Conservation (phyloP, 2,797 vertebrate species). For the Microhierax caerulescens region DNA sequence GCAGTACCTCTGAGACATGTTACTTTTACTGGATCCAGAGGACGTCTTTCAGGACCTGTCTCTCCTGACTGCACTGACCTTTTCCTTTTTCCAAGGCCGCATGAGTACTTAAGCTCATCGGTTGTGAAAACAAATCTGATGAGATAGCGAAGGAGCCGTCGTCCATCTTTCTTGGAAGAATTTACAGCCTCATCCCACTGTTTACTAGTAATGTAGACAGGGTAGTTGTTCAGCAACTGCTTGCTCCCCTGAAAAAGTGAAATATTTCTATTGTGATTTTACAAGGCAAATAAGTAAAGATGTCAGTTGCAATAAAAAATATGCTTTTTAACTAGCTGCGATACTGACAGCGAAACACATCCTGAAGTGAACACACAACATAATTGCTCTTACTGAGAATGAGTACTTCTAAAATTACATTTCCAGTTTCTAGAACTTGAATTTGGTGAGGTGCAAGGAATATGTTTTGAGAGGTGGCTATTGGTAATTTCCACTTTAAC, state of each 20-base stretch:
- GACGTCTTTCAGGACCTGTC: slow-evolving; percentile 93
- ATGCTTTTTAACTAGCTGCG: not conserved
- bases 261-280: slow-evolving; percentile 55
- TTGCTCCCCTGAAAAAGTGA: slow-evolving; percentile 89
- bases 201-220: slow-evolving; percentile 97
- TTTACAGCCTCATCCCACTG: slow-evolving; percentile 99
- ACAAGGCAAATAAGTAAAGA: slow-evolving; percentile 23
- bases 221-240: slow-evolving; percentile 97
- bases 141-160: slow-evolving; percentile 95
- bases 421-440: slow-evolving; percentile 70
- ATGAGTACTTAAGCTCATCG: slow-evolving; percentile 99
- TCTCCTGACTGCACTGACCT: slow-evolving; percentile 97
- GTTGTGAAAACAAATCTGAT: slow-evolving; percentile 99
- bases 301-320: slow-evolving; percentile 64
- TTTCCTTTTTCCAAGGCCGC: slow-evolving; percentile 98
- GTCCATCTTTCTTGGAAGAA: slow-evolving; percentile 97
- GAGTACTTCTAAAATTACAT: slow-evolving; percentile 69
- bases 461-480: slow-evolving; percentile 59
- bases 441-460: slow-evolving; percentile 67
- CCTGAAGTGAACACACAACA: not conserved
- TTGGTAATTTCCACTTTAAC: slow-evolving; percentile 72
- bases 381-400: slow-evolving; percentile 63
- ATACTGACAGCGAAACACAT: slow-evolving; percentile 44
- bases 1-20: slow-evolving; percentile 98
- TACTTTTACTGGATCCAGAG: slow-evolving; percentile 98